Percentiles rank a stretch among this genome's conserved stretches.
Conservation (phyloP, 2,888 invertebrate species). For the Aplocera efformata region DNA sequence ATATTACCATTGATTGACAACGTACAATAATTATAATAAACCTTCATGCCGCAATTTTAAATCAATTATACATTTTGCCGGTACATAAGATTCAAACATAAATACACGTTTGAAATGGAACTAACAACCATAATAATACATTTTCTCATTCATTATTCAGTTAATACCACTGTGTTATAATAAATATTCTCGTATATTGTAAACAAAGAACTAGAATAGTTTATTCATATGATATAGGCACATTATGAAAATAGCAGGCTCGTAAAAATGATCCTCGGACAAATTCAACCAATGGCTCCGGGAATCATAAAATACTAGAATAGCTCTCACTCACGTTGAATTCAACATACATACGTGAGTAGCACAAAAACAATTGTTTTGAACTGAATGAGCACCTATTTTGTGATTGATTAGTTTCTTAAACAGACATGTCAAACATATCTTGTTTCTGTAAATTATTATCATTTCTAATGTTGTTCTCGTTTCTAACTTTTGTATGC, state of each 20-base stretch:
- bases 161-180: constrained; percentile 9
- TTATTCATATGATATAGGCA: constrained; percentile 18
- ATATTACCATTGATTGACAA: constrained; percentile 54
- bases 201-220: constrained; percentile 9
- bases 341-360: constrained; percentile 22
- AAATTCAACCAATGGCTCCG: constrained; percentile 26
- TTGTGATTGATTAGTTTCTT: constrained; percentile 28
- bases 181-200: constrained; percentile 3
- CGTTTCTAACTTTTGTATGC: constrained; percentile 48
- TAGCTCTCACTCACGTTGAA: constrained; percentile 16
- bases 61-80: constrained; percentile 26
- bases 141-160: constrained; percentile 16
- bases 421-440: constrained; percentile 33
- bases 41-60: constrained; percentile 39
- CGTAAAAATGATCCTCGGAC: constrained; percentile 29
- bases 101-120: constrained; percentile 19
- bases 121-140: constrained; percentile 14
- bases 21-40: constrained; percentile 62
- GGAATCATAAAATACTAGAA: constrained; percentile 31
- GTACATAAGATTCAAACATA: constrained; percentile 19
- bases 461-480: constrained; percentile 37
- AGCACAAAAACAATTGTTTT: constrained; percentile 21
- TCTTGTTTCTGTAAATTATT: constrained; percentile 35
- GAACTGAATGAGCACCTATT: constrained; percentile 16
- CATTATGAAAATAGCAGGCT: constrained; percentile 32